Evolutionary conservation across 2,113 vertebrate genomes (phyloP).

Genomic region (Anguilla japonica): DNA sequence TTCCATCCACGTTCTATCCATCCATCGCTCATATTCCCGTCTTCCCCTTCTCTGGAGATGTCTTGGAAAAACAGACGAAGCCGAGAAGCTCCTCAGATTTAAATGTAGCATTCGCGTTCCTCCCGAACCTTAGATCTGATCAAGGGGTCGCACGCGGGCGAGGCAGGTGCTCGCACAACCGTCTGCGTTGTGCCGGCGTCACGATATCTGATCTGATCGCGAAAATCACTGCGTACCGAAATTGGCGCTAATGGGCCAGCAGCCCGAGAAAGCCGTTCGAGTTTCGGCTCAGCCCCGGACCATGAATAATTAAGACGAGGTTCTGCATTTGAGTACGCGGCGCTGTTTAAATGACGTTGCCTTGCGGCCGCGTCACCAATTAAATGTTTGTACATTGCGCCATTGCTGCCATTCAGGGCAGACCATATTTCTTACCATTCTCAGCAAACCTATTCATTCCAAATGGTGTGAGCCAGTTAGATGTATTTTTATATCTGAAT

Average conservation of each 20-base stretch:
- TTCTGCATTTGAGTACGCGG: background rate
- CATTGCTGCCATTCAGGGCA: background rate
- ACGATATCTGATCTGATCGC: background rate
- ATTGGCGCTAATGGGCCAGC: background rate
- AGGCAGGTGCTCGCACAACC: background rate
- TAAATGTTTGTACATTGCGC: background rate
- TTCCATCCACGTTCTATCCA: slow-evolving; percentile 10
- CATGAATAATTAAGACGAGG: background rate
- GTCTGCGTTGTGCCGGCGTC: background rate
- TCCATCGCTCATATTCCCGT: background rate
- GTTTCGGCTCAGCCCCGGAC: background rate
- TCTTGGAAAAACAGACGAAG: background rate
- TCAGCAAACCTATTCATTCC: background rate
- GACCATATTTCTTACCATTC: background rate
- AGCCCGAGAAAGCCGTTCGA: background rate
- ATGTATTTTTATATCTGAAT: background rate
- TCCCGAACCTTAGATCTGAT: background rate
- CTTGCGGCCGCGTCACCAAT: background rate
- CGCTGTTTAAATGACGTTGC: background rate
- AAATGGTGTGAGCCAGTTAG: background rate
- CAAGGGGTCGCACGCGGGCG: background rate
- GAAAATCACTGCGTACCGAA: background rate
- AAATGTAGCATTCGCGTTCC: background rate
- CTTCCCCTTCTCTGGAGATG: background rate
- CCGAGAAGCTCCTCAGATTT: background rate